Conservation (phyloP, 2,888 invertebrate species). For the Acrocyrtus sp. region DNA sequence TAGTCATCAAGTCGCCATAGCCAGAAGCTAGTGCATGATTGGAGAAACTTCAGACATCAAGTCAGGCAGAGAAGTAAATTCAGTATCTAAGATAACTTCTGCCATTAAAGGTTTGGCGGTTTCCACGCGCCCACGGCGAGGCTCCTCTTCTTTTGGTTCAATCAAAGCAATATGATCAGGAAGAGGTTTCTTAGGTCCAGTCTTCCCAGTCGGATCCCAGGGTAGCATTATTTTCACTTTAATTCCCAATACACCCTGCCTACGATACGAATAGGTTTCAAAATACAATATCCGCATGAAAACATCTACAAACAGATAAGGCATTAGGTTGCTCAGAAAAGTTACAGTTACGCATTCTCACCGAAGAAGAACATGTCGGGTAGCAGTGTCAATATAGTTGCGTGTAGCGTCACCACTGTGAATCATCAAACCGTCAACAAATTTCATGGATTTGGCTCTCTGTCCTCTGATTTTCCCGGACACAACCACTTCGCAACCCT, state of each 20-base stretch:
- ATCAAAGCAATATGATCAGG: slow-evolving; percentile 97
- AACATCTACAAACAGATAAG: neutral
- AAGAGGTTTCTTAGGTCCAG: slow-evolving; percentile 95
- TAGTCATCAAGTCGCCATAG: no score
- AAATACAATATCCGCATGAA: slow-evolving; percentile 1
- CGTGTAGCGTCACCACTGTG: slow-evolving; percentile 99
- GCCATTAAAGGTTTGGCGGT: slow-evolving; percentile 6
- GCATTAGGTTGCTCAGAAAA: neutral
- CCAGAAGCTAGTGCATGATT: no score
- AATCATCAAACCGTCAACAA: slow-evolving; percentile 99
- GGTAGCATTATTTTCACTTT: slow-evolving; percentile 99
- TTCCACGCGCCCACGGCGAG: slow-evolving; percentile 6
- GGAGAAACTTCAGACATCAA: no score
- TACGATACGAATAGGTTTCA: slow-evolving; percentile 57
- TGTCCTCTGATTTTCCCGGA: slow-evolving; percentile 99
- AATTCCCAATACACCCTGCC: slow-evolving; percentile 74
- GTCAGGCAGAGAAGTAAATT: no score
- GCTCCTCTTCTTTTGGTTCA: slow-evolving; percentile 95
- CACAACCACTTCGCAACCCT: slow-evolving; percentile 98
- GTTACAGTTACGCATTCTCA: slow-evolving; percentile 71
- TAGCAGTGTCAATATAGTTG: slow-evolving; percentile 98
- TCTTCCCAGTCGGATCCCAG: slow-evolving; percentile 97
- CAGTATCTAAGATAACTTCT: no score
- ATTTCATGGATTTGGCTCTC: slow-evolving; percentile 99
- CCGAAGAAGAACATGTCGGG: slow-evolving; percentile 95